A percentile compares a stretch with the other conserved stretches of the same genome.
Evolutionary conservation across 2,888 invertebrate species (phyloP).

Genomic region (Oscheius sp.): DNA sequence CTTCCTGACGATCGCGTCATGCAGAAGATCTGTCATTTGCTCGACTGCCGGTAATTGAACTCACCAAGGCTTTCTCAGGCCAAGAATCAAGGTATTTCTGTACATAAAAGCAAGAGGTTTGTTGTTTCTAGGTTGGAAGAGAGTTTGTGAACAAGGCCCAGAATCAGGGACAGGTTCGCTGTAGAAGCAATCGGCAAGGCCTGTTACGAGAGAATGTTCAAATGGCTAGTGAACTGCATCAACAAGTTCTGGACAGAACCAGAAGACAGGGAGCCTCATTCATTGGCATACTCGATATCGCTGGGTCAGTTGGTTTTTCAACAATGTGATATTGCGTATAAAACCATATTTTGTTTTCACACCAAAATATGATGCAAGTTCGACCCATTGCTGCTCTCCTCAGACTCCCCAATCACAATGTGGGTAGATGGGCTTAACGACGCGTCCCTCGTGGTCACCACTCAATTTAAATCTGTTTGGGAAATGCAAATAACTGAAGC

Average conservation of each 20-base stretch:
- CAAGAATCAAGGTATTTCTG: slow-evolving; percentile 84
- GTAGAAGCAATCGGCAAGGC: slow-evolving; percentile 99
- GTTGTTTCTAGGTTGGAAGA: slow-evolving; percentile 81
- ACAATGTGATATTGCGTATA: background rate
- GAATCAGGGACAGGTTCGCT: slow-evolving; percentile 96
- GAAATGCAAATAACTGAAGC: background rate
- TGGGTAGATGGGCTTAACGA: slow-evolving; percentile 9
- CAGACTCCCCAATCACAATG: background rate
- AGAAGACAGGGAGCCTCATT: slow-evolving; percentile 98
- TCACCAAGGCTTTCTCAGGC: slow-evolving; percentile 98
- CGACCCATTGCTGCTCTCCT: too few species aligned
- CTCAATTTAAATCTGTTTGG: background rate
- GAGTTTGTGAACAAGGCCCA: slow-evolving; percentile 99
- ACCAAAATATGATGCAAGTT: too few species aligned
- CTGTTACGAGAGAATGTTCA: slow-evolving; percentile 97
- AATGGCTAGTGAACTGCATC: slow-evolving; percentile 97
- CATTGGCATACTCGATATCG: slow-evolving; percentile 99
- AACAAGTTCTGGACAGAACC: slow-evolving; percentile 91
- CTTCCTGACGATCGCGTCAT: slow-evolving; percentile 92
- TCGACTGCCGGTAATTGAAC: slow-evolving; percentile 92
- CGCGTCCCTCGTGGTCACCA: slow-evolving; percentile 8
- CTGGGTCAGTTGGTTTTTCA: slow-evolving; percentile 84
- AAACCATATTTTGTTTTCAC: background rate
- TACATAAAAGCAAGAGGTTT: slow-evolving; percentile 73
- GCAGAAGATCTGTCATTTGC: slow-evolving; percentile 95